Base-by-base conservation (phyloP, 2,113 vertebrate genomes). In the Naja naja region DNA sequence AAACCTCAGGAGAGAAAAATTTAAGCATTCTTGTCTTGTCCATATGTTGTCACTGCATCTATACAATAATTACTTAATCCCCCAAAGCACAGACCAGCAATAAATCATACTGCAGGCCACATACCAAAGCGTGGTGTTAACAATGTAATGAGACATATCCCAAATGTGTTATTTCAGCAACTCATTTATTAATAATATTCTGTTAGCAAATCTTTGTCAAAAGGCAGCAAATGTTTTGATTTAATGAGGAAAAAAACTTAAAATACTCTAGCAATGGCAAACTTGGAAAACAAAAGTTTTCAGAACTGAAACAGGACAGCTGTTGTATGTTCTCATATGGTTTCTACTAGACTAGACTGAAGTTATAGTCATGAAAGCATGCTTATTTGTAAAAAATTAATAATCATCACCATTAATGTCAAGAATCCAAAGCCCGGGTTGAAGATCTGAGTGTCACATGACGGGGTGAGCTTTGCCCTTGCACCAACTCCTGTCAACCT, bases 51-150 rank as follows among this genome's bases (percentile, higher is more conserved):
- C 47, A 89, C 39, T 92, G 45, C 34, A 53, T 89, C 45, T 90
- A 53, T 87, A 45, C 43, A 58, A 69, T 93, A 89, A 94, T 92
- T 94, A 90, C 74, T 90, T 94, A 87, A 90, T 64, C 74, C 81
- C 49, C 74, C 45, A 56, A 90, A 87, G 85, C 69, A 16, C 34
- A 89, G 22, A 23, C 58, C 69, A 54, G 64, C 87, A 52, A 91
- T 85, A 93, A 85, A 93, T 91, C 87, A 91, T 25, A 23, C 10
- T 56, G 25, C 69, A 56, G 92, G 34, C 52, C 88, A 25, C 18
- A 30, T 56, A 85, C 52, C 81, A 53, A 92, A 92, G 34, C 9
- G 22, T 23, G 27, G 87, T 45, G 74, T 85, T 91, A 89, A 91
- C n/a, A 49, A 53, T 64, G 93, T 86, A 93, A 52, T 89, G 90